Percentiles rank a stretch among this genome's conserved stretches.
phyloP scores from a whole-genome alignment of 2,888 invertebrate species.

The Drosophila birchii region DNA sequence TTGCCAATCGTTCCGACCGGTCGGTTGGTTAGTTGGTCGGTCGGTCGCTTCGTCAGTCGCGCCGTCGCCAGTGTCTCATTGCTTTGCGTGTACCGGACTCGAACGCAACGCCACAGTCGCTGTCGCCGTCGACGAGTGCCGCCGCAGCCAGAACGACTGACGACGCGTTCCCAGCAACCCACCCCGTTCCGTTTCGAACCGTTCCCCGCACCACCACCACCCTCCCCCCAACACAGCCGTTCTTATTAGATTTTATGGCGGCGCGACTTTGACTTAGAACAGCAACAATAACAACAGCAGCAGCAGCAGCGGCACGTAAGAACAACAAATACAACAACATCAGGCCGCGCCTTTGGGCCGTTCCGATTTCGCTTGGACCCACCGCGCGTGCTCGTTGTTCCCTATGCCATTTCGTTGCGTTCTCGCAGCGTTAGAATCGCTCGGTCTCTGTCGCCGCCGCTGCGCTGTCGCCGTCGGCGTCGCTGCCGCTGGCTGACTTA shows the following conservation, averaged over 20 bases:
- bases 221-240: constrained; percentile 55
- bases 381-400: constrained; percentile 10
- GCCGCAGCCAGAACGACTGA: constrained; percentile 6
- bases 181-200: constrained; percentile 26
- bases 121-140: constrained; percentile 10
- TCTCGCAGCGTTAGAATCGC: constrained; percentile 39
- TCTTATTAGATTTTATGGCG: constrained; percentile 73
- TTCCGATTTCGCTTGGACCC: constrained; percentile 9
- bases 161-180: constrained; percentile 45
- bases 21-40: constrained; percentile 15
- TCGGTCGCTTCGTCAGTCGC: constrained; percentile 20
- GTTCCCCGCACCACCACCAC: neutral
- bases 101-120: constrained; percentile 58
- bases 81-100: constrained; percentile 70
- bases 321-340: constrained; percentile 41
- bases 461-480: constrained; percentile 35
- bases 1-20: constrained; percentile 60
- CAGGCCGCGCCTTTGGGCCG: constrained; percentile 65
- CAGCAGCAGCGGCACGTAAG: constrained; percentile 1
- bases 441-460: constrained; percentile 17
- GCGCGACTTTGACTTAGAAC: constrained; percentile 61
- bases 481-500: constrained; percentile 64
- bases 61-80: constrained; percentile 65
- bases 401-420: constrained; percentile 26
- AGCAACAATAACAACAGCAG: neutral